These are phyloP conservation scores for Steromphala cineraria DNA, from an alignment of 2,888 invertebrate species.

Conservation along the genomic window DNA sequence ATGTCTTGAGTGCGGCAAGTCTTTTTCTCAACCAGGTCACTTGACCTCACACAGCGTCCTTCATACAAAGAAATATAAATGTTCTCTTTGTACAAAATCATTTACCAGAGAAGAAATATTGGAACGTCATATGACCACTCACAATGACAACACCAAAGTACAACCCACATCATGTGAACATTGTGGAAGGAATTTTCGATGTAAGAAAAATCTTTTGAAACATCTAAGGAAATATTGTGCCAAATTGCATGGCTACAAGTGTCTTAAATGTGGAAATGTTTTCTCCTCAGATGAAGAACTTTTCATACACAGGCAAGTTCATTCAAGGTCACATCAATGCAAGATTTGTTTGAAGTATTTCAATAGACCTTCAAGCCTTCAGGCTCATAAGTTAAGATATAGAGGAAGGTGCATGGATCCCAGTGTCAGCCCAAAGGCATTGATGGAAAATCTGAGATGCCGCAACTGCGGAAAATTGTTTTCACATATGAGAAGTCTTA, in stretches of 20 bases:
- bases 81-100: background rate
- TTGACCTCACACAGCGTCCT: background rate
- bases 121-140: constrained; percentile 1
- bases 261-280: too few species aligned
- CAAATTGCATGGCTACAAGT: too few species aligned
- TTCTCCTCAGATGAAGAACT: too few species aligned
- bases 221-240: background rate
- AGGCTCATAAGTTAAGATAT: background rate
- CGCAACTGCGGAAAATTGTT: background rate
- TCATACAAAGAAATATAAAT: background rate
- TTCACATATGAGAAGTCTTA: background rate
- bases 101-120: background rate
- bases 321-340: background rate
- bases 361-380: background rate
- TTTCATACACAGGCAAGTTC: too few species aligned
- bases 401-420: background rate
- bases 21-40: background rate
- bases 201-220: background rate
- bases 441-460: background rate
- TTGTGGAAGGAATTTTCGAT: background rate
- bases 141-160: background rate
- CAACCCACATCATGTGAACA: background rate
- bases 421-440: too few species aligned
- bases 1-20: background rate
- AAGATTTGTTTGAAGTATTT: background rate